A percentile compares a stretch with the other conserved stretches of the same genome.
phyloP scores from a whole-genome alignment of 2,797 vertebrate genomes.

The Pangasius mekongensis region DNA sequence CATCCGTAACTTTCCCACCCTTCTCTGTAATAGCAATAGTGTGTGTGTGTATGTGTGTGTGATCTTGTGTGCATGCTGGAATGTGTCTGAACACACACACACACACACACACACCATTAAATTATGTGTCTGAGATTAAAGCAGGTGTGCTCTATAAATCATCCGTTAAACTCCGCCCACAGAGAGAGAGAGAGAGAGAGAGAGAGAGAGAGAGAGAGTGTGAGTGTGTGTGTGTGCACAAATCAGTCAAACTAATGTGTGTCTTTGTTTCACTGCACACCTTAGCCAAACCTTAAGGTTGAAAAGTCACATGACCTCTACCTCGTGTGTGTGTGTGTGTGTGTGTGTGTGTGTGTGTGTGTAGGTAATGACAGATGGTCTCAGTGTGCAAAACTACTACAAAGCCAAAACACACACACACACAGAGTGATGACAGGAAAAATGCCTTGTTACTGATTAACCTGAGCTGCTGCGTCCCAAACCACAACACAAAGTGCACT shows the following conservation, averaged over 20 bases:
- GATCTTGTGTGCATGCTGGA: not conserved
- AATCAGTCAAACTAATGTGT: not conserved
- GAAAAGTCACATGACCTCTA: not conserved
- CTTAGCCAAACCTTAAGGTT: not conserved
- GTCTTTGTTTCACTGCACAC: not conserved
- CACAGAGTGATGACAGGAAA: not conserved
- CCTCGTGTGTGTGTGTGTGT: not conserved
- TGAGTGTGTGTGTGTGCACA: not conserved
- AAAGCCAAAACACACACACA: conserved; percentile 17
- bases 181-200: not conserved
- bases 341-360: too few relatives aligned
- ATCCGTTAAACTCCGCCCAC: not conserved
- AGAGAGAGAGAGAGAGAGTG: not conserved
- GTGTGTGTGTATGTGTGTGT: not conserved
- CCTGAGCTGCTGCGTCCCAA: not conserved
- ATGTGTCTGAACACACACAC: not conserved
- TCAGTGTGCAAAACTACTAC: not conserved
- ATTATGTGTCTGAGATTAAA: conserved; percentile 16
- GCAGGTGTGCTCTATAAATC: conserved; percentile 18
- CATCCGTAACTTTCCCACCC: not conserved
- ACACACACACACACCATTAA: conserved; percentile 8
- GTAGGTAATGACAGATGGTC: not conserved
- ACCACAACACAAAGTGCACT: not conserved
- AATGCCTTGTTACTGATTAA: not conserved
- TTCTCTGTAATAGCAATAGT: not conserved